Evolutionary conservation across 2,888 invertebrate genomes (phyloP).

Genomic region (Erannis defoliaria): DNA sequence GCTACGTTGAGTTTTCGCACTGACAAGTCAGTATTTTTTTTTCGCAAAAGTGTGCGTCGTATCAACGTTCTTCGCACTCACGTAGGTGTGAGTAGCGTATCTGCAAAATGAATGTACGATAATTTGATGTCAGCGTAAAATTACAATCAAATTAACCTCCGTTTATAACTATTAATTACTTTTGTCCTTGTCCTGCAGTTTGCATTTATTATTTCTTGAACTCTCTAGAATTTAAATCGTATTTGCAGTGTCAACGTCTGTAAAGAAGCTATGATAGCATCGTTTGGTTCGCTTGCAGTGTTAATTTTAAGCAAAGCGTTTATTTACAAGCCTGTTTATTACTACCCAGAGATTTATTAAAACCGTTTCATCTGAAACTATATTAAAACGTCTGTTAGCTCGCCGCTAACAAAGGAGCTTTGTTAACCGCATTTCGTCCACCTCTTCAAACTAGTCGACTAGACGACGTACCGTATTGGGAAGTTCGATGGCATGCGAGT

Average conservation of each 20-base stretch:
- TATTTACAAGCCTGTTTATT: conserved; percentile 18
- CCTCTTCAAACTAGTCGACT: conserved; percentile 9
- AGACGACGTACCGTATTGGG: conserved; percentile 2
- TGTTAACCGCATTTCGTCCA: conserved; percentile 10
- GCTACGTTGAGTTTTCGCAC: too few relatives aligned
- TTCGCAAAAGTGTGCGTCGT: too few relatives aligned
- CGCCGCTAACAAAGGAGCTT: conserved; percentile 3
- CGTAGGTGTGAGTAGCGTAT: too few relatives aligned
- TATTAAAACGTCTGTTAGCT: conserved; percentile 20
- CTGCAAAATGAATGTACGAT: conserved; percentile 42
- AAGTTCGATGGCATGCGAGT: not conserved
- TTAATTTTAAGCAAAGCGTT: conserved; percentile 47
- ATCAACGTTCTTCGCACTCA: too few relatives aligned
- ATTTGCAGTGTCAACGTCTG: conserved; percentile 57
- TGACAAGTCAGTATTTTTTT: too few relatives aligned
- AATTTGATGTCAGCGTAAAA: conserved; percentile 66
- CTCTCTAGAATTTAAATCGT: conserved; percentile 61
- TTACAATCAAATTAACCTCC: conserved; percentile 67
- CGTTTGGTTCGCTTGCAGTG: conserved; percentile 41
- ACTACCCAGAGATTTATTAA: conserved; percentile 11
- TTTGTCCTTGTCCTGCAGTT: conserved; percentile 65
- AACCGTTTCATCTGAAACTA: conserved; percentile 10
- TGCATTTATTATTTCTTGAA: conserved; percentile 67
- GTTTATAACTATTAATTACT: conserved; percentile 73
- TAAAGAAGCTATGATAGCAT: conserved; percentile 48